These are phyloP conservation scores for Zeugodacus cucurbitae DNA, from an alignment of 1,140 invertebrate species.

Conservation along the genomic window DNA sequence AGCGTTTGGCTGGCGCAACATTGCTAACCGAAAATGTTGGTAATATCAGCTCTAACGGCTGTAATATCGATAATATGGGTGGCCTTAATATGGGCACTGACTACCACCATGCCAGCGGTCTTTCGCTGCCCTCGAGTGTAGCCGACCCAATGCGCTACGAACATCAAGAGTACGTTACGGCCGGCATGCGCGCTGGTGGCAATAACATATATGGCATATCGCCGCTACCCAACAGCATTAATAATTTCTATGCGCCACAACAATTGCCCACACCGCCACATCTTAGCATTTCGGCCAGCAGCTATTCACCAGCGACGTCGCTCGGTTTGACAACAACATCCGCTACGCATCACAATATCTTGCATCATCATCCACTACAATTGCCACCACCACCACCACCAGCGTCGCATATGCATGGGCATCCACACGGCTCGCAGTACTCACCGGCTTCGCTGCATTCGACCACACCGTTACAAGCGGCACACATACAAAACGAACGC, in stretches of 20 bases:
- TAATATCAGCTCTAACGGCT: not conserved
- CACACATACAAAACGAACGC: conserved; percentile 61
- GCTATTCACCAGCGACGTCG: not conserved
- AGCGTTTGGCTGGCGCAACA: conserved; percentile 59
- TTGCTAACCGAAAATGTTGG: conserved; percentile 42
- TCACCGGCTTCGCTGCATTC: conserved; percentile 49
- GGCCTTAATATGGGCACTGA: not conserved
- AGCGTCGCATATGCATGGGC: not conserved
- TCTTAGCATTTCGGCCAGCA: not conserved
- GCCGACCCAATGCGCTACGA: not conserved
- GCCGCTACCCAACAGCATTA: conserved; percentile 48
- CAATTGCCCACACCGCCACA: not conserved
- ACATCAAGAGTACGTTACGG: conserved; percentile 42
- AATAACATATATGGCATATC: conserved; percentile 54
- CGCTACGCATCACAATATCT: conserved; percentile 42
- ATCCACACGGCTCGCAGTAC: conserved; percentile 49
- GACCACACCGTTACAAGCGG: conserved; percentile 50
- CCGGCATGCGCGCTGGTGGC: conserved; percentile 38
- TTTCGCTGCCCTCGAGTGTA: not conserved
- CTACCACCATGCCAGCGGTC: not conserved
- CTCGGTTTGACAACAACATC: conserved; percentile 53
- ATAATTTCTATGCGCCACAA: conserved; percentile 27
- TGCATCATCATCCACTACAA: conserved; percentile 29
- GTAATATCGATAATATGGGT: no score
- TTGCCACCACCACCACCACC: conserved; percentile 38